phyloP scores from a whole-genome alignment of 2,888 invertebrate species.

The Drymonia ruficornis region DNA sequence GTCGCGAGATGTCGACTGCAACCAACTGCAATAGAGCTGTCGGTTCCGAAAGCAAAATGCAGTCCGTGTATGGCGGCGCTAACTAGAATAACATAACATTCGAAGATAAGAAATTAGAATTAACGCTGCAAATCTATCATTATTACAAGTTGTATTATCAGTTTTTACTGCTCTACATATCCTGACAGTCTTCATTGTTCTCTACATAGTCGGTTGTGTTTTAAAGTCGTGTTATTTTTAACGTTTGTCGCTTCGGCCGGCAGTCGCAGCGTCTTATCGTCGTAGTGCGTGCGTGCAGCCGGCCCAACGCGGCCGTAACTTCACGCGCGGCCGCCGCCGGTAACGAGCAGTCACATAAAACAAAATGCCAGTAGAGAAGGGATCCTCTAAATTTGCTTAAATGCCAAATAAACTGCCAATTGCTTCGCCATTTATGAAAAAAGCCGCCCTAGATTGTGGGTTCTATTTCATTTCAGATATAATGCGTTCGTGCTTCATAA shows the following conservation, averaged over 20 bases:
- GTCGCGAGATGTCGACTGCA: no score
- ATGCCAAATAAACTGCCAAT: constrained; percentile 83
- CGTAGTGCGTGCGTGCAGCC: constrained; percentile 45
- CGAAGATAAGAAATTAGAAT: no score
- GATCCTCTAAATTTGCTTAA: constrained; percentile 81
- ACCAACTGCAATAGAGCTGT: no score
- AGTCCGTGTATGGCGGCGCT: no score
- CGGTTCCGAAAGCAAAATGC: no score
- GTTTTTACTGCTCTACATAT: no score
- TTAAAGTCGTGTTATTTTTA: no score
- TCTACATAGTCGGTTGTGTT: no score
- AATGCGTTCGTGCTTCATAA: constrained; percentile 30
- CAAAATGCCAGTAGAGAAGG: constrained; percentile 81
- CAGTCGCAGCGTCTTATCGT: constrained; percentile 22
- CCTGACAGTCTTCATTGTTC: no score
- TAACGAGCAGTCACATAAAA: constrained; percentile 83
- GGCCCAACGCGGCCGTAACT: constrained; percentile 79
- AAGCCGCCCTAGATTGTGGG: constrained; percentile 54
- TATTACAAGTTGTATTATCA: no score
- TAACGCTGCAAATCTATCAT: no score
- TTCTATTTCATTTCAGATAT: constrained; percentile 29
- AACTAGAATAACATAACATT: no score
- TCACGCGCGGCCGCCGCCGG: constrained; percentile 81
- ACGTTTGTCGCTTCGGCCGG: background rate
- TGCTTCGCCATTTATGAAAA: constrained; percentile 79